phyloP scores from a whole-genome alignment of 1,140 invertebrate genomes.

The Caenorhabditis remanei region DNA sequence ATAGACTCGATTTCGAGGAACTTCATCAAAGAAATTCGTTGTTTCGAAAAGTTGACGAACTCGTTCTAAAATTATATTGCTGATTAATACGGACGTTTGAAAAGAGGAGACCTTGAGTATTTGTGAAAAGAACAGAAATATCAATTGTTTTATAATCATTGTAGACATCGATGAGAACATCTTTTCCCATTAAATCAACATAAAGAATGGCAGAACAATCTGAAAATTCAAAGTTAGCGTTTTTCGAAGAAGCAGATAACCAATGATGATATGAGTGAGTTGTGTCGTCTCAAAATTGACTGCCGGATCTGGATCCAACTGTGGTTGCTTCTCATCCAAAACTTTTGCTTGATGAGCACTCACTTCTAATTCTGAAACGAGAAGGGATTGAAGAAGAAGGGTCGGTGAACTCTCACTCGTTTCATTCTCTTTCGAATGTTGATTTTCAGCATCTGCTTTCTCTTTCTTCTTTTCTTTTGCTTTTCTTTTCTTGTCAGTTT shows the following conservation, averaged over 20 bases:
- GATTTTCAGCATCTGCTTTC: slow-evolving; percentile 74
- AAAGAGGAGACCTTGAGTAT: slow-evolving; percentile 66
- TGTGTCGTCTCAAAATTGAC: slow-evolving; percentile 30
- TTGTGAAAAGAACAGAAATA: slow-evolving; percentile 68
- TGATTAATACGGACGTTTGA: neutral
- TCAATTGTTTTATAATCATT: slow-evolving; percentile 64
- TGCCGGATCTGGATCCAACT: slow-evolving; percentile 33
- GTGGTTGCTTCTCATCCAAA: slow-evolving; percentile 31
- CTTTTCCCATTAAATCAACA: slow-evolving; percentile 79
- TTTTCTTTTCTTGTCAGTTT: slow-evolving; percentile 28
- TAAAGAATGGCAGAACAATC: slow-evolving; percentile 79
- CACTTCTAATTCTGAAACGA: neutral
- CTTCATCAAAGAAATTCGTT: slow-evolving; percentile 66
- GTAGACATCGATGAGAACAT: slow-evolving; percentile 76
- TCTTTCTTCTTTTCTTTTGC: slow-evolving; percentile 68
- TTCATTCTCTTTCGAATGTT: slow-evolving; percentile 73
- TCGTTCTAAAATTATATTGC: slow-evolving; percentile 62
- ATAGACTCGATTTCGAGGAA: slow-evolving; percentile 67
- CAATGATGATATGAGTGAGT: slow-evolving; percentile 74
- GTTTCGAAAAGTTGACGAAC: slow-evolving; percentile 71
- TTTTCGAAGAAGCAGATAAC: neutral
- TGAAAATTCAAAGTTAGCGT: slow-evolving; percentile 67
- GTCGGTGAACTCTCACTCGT: slow-evolving; percentile 47
- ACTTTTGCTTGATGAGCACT: slow-evolving; percentile 24
- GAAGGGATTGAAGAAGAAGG: neutral